Evolutionary conservation across 1,140 invertebrate species (phyloP), one percentile per base, ranked within the genome.

Genomic region (Epicauta chinensis): DNA sequence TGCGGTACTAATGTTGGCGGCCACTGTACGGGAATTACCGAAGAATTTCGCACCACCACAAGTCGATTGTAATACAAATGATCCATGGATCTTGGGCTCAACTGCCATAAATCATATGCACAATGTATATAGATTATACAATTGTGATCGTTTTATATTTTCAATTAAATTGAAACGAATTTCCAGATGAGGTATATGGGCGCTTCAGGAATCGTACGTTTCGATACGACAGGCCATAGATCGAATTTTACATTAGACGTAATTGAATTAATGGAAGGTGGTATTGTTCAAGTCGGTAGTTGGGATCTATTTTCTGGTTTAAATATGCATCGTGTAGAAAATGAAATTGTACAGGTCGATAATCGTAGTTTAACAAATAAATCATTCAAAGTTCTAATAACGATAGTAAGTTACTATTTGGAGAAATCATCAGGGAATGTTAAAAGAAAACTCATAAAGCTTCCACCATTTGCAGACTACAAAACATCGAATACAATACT

Each of bases 241-340:
- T 83, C 81, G n/a, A 81, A 93, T 63, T 85, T 93, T 63, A 72
- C 81, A 59, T 66, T 96, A 30, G 84, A 91, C 57, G 76, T 95
- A 36, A 69, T 92, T 11, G 84, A 89, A 70, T 64, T 94, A 50
- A 77, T 75, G 38, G 67, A 77, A 48, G 72, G 78, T 53, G 86
- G 85, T 1, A 68, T 88, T 37, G 71, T 73, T 55, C 81, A 82
- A 67, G 77, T 89, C 53, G 90, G 87, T 5, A 73, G 73, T n/a
- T 93, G 89, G 86, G 83, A 30, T 29, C 4, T 23, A 23, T 23
- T 23, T 23, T 5, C 23, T 7, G 23, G 23, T 23, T 1, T 23
- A 7, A 23, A 23, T 23, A 23, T 23, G 7, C 23, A 23, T 5
- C 23, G 23, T 5, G 23, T 23, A 5, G 23, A 23, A 23, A 23